A percentile compares a stretch with the other conserved stretches of the same genome.
Evolutionary conservation across 2,113 vertebrate species (phyloP).

Genomic region (Nesogale talazaci): DNA sequence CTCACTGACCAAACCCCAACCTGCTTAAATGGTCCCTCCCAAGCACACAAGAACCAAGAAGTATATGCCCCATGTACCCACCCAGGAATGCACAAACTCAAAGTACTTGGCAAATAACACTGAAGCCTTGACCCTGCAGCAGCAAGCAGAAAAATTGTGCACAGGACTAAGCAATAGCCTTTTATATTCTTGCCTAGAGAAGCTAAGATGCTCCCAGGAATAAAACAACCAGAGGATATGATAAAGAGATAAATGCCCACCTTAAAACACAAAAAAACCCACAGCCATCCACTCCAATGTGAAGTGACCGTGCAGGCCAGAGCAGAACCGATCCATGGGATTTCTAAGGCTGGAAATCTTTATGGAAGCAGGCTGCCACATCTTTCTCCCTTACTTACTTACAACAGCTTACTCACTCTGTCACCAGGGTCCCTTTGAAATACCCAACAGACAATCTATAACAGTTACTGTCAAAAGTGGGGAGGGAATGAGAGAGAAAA

Average conservation of each 20-base stretch:
- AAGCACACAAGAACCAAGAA: not conserved
- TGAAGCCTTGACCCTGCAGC: not conserved
- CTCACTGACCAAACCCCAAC: not conserved
- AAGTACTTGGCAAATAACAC: not conserved
- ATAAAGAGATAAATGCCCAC: not conserved
- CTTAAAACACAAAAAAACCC: not conserved
- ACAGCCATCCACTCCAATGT: too few species aligned
- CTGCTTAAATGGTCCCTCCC: not conserved
- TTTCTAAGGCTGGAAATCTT: not conserved
- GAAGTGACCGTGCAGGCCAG: too few species aligned
- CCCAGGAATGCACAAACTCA: not conserved
- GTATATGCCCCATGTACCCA: not conserved
- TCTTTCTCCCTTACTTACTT: not conserved
- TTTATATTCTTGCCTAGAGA: constrained; percentile 12
- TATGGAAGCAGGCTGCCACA: not conserved
- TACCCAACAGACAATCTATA: not conserved
- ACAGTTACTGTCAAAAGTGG: not conserved
- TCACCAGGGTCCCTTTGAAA: not conserved
- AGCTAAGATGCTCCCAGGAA: not conserved
- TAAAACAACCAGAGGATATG: constrained; percentile 9
- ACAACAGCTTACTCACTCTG: not conserved
- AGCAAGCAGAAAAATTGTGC: constrained; percentile 12
- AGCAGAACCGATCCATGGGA: not conserved
- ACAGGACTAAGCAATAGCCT: not conserved
- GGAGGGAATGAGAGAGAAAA: not conserved